Percentiles rank a stretch among this genome's conserved stretches.
These are phyloP conservation scores for Fopius arisanus DNA, from an alignment of 1,140 invertebrate species.

Conservation along the genomic window DNA sequence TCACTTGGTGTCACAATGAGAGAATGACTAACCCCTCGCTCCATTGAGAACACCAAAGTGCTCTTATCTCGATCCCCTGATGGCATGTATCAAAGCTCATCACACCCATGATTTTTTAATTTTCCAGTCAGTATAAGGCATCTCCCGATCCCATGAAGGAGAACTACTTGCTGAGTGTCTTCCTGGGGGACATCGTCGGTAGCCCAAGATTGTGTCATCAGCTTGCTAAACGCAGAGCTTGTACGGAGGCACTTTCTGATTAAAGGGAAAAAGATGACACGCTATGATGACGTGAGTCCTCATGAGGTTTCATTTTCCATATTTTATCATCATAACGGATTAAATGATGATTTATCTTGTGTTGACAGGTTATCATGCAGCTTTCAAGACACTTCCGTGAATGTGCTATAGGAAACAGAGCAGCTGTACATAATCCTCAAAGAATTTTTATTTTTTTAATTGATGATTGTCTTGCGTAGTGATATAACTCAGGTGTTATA, in stretches of 20 bases:
- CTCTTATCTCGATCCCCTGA: neutral
- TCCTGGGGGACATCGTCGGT: constrained; percentile 81
- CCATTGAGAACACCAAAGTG: neutral
- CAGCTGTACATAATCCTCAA: neutral
- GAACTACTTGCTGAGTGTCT: constrained; percentile 82
- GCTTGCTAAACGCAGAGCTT: constrained; percentile 73
- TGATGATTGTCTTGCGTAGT: neutral
- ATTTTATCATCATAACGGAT: neutral
- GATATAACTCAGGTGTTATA: neutral
- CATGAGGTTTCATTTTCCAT: neutral
- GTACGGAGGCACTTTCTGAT: constrained; percentile 48
- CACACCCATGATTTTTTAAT: constrained; percentile 23
- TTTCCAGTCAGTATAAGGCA: constrained; percentile 78
- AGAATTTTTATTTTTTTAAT: neutral
- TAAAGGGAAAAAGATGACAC: constrained; percentile 18
- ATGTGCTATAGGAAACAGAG: neutral
- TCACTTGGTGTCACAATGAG: no score
- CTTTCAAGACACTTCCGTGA: neutral
- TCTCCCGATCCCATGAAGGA: constrained; percentile 77
- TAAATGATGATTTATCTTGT: neutral
- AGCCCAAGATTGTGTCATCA: constrained; percentile 80
- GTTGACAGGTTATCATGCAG: neutral
- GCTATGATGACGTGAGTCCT: neutral
- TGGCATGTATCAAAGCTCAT: constrained; percentile 3
- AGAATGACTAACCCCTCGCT: no score